Conservation (phyloP, 2,797 vertebrate species). For the Sciurus carolinensis region DNA sequence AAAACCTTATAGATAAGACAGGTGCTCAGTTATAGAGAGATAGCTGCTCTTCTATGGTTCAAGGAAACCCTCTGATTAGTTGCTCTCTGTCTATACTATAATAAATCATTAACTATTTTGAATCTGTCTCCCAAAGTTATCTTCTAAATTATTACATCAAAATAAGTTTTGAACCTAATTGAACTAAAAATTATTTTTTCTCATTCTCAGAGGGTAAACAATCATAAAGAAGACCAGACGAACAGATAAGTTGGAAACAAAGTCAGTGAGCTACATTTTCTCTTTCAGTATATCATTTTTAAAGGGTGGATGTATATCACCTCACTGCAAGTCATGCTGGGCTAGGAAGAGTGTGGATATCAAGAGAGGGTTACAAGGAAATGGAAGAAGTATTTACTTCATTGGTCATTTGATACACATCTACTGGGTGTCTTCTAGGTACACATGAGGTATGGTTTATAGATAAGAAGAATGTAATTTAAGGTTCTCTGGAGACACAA, state of each 20-base stretch:
- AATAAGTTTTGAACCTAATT: not conserved
- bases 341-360: not conserved
- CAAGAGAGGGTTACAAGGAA: not conserved
- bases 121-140: not conserved
- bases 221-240: not conserved
- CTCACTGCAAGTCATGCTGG: not conserved
- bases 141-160: not conserved
- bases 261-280: not conserved
- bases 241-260: not conserved
- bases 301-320: not conserved
- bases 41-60: not conserved
- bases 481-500: not conserved
- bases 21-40: not conserved
- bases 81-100: not conserved
- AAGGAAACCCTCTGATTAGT: not conserved
- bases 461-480: not conserved
- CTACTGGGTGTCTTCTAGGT: not conserved
- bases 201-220: not conserved
- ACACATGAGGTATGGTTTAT: not conserved
- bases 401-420: not conserved
- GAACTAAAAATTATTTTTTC: not conserved
- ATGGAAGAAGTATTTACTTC: not conserved
- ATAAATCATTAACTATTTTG: not conserved
- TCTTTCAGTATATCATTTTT: not conserved
- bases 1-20: not conserved